Evolutionary conservation across 2,888 invertebrate genomes (phyloP).

Genomic region (Watsonalla binaria): DNA sequence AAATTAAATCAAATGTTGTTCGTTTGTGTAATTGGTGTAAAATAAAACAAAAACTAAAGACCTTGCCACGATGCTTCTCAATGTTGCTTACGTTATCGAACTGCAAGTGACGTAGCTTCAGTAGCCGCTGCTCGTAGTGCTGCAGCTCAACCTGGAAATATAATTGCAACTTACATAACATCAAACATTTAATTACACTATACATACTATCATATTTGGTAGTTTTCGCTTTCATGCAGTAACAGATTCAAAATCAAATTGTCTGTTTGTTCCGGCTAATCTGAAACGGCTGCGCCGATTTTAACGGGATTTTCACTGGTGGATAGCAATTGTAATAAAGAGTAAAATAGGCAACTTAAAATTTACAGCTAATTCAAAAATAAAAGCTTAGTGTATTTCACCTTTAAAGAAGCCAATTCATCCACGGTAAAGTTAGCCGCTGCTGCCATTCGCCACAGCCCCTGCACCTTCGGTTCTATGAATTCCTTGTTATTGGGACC

Average conservation of each 20-base stretch:
- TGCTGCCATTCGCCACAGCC: conserved; percentile 90
- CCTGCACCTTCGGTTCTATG: conserved; percentile 93
- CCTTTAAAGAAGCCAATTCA: conserved; percentile 90
- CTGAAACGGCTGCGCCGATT: too few species aligned
- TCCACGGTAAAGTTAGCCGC: conserved; percentile 88
- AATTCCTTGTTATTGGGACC: conserved; percentile 90
- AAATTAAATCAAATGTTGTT: too few species aligned
- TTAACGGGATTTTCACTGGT: too few species aligned
- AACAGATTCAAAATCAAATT: too few species aligned
- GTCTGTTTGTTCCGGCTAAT: too few species aligned
- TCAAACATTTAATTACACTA: conserved; percentile 2
- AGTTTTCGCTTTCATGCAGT: too few species aligned
- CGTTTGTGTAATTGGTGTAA: too few species aligned
- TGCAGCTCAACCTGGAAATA: conserved; percentile 84
- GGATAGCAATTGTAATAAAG: too few species aligned
- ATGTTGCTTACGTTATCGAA: conserved; percentile 87
- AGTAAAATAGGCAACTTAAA: too few species aligned
- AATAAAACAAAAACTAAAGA: conserved; percentile 34
- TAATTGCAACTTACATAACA: not conserved
- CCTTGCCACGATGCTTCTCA: conserved; percentile 81
- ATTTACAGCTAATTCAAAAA: too few species aligned
- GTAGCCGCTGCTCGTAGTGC: conserved; percentile 91
- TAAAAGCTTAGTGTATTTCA: conserved; percentile 25
- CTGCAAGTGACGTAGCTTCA: conserved; percentile 90
- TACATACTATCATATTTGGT: too few species aligned